A percentile compares a stretch with the other conserved stretches of the same genome.
Evolutionary conservation across 1,140 invertebrate genomes (phyloP).

Genomic region (Telenomus remus): DNA sequence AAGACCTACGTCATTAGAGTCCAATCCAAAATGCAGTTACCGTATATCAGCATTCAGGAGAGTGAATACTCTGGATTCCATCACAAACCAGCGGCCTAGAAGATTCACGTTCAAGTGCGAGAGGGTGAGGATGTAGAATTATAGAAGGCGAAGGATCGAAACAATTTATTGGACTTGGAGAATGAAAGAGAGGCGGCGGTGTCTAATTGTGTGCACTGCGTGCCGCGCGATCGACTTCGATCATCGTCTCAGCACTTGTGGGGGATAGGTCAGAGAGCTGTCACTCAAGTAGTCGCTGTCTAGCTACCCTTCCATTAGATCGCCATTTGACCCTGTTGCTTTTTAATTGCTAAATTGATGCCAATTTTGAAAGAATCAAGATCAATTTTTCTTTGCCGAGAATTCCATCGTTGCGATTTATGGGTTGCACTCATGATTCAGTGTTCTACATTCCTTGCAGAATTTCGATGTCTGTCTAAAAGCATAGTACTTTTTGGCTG

Average conservation of each 20-base stretch:
- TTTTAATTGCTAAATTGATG: constrained; percentile 76
- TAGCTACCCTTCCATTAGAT: constrained; percentile 74
- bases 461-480: not conserved
- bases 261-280: constrained; percentile 73
- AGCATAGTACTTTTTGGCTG: constrained; percentile 4
- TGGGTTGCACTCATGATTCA: constrained; percentile 54
- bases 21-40: constrained; percentile 2
- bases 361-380: constrained; percentile 71
- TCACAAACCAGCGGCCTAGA: not conserved
- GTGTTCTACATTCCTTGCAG: constrained; percentile 30
- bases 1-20: constrained; percentile 6
- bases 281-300: constrained; percentile 72
- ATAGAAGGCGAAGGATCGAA: constrained; percentile 25
- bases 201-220: constrained; percentile 35
- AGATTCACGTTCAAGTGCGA: constrained; percentile 20
- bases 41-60: constrained; percentile 6
- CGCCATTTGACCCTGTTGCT: constrained; percentile 63
- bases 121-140: constrained; percentile 33
- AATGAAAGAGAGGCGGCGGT: not conserved
- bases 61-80: constrained; percentile 1
- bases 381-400: constrained; percentile 55
- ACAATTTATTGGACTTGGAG: constrained; percentile 34
- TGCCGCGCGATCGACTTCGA: constrained; percentile 42
- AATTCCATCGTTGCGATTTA: constrained; percentile 63
- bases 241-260: constrained; percentile 58